Percentiles rank a stretch among this genome's conserved stretches.
phyloP scores from a whole-genome alignment of 53 echinoderm and acorn worm species.

The Holothuria leucospilota region DNA sequence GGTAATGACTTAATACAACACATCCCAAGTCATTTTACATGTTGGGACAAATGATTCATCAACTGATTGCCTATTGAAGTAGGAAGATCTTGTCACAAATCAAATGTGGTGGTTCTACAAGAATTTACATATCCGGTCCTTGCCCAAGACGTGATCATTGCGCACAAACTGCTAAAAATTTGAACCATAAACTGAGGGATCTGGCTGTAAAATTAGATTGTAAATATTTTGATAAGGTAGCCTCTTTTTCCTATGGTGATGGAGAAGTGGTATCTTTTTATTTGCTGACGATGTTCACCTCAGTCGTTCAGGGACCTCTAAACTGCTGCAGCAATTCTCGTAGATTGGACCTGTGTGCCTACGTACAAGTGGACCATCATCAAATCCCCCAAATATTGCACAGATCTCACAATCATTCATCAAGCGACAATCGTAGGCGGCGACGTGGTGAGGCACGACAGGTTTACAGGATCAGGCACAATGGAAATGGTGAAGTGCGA shows the following conservation, averaged over 20 bases:
- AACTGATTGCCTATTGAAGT: conserved; percentile 2
- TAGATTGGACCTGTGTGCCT: conserved; percentile 8
- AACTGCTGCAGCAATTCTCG: conserved; percentile 1
- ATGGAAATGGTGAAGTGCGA: background rate
- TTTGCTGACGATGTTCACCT: conserved; percentile 11
- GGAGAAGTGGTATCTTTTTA: no score
- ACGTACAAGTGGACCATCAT: no score
- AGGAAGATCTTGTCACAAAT: conserved; percentile 23
- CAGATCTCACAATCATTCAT: background rate
- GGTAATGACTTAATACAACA: background rate
- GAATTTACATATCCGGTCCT: conserved; percentile 14
- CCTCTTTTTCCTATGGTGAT: conserved; percentile 9
- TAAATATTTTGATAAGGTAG: background rate
- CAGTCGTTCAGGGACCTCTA: background rate
- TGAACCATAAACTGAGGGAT: no score
- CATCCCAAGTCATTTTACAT: conserved; percentile 16
- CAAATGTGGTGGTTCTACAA: conserved; percentile 9
- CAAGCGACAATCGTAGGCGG: background rate
- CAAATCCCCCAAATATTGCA: background rate
- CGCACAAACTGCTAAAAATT: background rate
- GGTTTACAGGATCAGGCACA: background rate
- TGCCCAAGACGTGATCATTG: conserved; percentile 20
- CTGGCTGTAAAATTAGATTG: no score
- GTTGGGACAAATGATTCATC: conserved; percentile 29
- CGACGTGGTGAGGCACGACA: background rate